A percentile compares a stretch with the other conserved stretches of the same genome.
These are phyloP conservation scores for Distichodus sexfasciatus DNA, from an alignment of 2,797 vertebrate species.

Conservation along the genomic window DNA sequence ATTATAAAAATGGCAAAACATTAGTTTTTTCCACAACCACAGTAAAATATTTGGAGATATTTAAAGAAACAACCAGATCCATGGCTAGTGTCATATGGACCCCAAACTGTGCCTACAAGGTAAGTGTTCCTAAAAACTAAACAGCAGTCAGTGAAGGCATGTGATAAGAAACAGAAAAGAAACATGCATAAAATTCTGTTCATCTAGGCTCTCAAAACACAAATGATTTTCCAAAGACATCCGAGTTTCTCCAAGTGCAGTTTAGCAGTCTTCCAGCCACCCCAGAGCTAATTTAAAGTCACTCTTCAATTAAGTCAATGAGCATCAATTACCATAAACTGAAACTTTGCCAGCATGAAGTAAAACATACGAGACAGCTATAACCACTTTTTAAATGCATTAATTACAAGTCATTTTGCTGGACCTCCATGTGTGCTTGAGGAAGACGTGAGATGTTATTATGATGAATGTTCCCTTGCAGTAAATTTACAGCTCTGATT, in stretches of 20 bases:
- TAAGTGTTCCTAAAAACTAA: too few relatives aligned
- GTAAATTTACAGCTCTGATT: slow-evolving; percentile 49
- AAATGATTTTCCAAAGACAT: slow-evolving; percentile 4
- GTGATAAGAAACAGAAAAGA: too few relatives aligned
- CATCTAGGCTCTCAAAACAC: neutral
- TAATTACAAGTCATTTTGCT: slow-evolving; percentile 67
- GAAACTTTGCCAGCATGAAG: slow-evolving; percentile 54
- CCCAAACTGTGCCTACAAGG: too few relatives aligned
- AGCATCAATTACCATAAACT: slow-evolving; percentile 73
- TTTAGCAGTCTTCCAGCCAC: neutral
- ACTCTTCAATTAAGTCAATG: slow-evolving; percentile 69
- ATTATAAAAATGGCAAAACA: too few relatives aligned
- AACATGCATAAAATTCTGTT: neutral
- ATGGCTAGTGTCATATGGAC: too few relatives aligned
- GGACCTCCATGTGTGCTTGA: slow-evolving; percentile 65
- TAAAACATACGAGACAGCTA: slow-evolving; percentile 71
- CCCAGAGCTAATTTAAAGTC: neutral
- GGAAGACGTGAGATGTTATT: slow-evolving; percentile 55
- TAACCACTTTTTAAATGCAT: slow-evolving; percentile 58
- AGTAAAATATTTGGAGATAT: too few relatives aligned
- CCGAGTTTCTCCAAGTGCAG: neutral
- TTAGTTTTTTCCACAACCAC: too few relatives aligned
- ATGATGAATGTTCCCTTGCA: slow-evolving; percentile 54
- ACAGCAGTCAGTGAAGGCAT: too few relatives aligned
- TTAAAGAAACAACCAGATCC: too few relatives aligned